Evolutionary conservation across 2,888 invertebrate species (phyloP).

Genomic region (Napeogenes inachia): DNA sequence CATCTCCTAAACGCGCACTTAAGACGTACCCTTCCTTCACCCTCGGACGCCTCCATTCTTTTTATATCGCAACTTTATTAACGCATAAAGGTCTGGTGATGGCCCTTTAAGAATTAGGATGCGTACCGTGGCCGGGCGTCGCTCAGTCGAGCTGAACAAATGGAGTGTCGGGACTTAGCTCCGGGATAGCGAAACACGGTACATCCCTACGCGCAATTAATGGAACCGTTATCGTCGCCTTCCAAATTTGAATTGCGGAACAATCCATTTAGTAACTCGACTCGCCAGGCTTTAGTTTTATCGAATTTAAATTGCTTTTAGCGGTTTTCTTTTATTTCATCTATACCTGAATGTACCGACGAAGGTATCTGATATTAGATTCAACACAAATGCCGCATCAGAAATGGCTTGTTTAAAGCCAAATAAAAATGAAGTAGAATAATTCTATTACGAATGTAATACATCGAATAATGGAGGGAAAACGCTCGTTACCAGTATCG

Average conservation of each 20-base stretch:
- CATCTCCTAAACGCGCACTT: constrained; percentile 76
- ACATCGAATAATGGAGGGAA: constrained; percentile 62
- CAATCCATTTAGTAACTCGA: constrained; percentile 19
- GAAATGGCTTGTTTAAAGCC: constrained; percentile 33
- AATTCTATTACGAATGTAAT: constrained; percentile 67
- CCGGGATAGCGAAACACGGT: constrained; percentile 46
- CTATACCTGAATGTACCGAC: background rate
- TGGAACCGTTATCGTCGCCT: constrained; percentile 53
- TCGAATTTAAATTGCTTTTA: constrained; percentile 18
- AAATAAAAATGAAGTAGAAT: constrained; percentile 35
- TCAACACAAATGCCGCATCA: constrained; percentile 11
- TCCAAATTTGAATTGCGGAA: constrained; percentile 60
- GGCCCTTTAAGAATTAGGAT: constrained; percentile 77
- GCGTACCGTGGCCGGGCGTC: constrained; percentile 63
- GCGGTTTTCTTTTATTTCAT: constrained; percentile 12
- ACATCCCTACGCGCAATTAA: constrained; percentile 65
- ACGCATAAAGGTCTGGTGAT: constrained; percentile 77
- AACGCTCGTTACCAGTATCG: constrained; percentile 61
- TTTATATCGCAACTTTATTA: constrained; percentile 78
- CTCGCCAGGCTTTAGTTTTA: constrained; percentile 15
- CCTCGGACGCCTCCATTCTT: constrained; percentile 75
- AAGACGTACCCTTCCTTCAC: constrained; percentile 74
- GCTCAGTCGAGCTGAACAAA: constrained; percentile 67
- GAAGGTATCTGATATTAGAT: constrained; percentile 13
- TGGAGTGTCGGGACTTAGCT: constrained; percentile 63